A percentile compares a stretch with the other conserved stretches of the same genome.
Evolutionary conservation across 1,140 invertebrate species (phyloP).

Genomic region (Samia ricini): DNA sequence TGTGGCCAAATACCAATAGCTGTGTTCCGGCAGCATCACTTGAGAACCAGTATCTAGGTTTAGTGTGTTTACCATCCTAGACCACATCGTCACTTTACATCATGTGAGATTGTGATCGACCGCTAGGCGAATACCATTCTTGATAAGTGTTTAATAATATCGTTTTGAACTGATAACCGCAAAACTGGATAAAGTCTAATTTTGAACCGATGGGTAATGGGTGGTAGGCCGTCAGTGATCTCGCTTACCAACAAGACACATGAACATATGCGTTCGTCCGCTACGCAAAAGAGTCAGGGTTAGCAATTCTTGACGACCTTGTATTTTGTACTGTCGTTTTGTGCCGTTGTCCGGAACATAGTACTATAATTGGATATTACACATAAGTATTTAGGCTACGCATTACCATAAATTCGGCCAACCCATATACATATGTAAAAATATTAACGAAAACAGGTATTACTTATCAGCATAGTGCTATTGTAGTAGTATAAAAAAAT

Average conservation of each 20-base stretch:
- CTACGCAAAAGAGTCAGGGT: constrained; percentile 17
- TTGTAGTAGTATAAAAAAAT: too few species aligned
- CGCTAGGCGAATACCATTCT: too few species aligned
- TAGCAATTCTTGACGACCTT: constrained; percentile 21
- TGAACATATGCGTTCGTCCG: neutral
- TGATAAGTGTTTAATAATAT: too few species aligned
- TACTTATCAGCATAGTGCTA: too few species aligned
- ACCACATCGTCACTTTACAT: too few species aligned
- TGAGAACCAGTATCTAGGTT: too few species aligned
- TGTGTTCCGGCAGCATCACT: too few species aligned
- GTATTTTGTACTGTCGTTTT: constrained; percentile 12
- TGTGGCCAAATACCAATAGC: too few species aligned
- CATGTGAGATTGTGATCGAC: too few species aligned
- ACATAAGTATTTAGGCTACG: neutral
- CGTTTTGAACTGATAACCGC: neutral
- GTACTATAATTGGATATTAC: constrained; percentile 15
- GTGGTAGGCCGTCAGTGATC: constrained; percentile 4
- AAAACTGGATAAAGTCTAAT: neutral
- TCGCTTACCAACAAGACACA: constrained; percentile 6
- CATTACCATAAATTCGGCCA: constrained; percentile 4
- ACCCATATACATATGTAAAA: neutral
- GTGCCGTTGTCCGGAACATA: constrained; percentile 10
- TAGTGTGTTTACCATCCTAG: too few species aligned
- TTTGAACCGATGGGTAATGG: neutral
- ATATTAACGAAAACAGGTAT: too few species aligned